These are phyloP conservation scores for Scaptomyza pallida DNA, from an alignment of 1,140 invertebrate genomes.

Conservation along the genomic window DNA sequence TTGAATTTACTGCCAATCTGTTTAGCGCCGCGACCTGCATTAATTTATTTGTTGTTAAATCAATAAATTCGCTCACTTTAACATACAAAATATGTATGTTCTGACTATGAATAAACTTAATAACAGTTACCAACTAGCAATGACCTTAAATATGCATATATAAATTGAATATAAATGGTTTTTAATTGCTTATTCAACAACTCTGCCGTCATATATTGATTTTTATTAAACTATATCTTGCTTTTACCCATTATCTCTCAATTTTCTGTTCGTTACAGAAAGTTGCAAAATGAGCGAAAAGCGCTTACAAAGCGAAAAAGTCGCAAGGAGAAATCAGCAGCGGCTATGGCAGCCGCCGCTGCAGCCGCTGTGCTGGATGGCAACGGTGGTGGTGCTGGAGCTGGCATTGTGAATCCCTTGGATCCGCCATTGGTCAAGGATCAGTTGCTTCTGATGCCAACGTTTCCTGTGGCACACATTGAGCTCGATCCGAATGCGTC, in stretches of 20 bases:
- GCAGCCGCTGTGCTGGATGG: slow-evolving; percentile 62
- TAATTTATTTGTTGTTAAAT: slow-evolving; percentile 53
- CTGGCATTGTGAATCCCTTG: slow-evolving; percentile 66
- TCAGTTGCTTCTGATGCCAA: slow-evolving; percentile 68
- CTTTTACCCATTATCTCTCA: not conserved
- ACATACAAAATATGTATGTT: not conserved
- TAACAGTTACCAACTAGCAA: not conserved
- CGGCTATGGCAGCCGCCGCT: slow-evolving; percentile 65
- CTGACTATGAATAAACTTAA: not conserved
- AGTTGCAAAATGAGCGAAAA: slow-evolving; percentile 76
- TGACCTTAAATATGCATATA: not conserved
- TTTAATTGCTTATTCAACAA: not conserved
- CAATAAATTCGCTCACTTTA: not conserved
- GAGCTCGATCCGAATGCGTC: slow-evolving; percentile 83
- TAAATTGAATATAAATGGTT: not conserved
- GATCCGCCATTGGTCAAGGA: slow-evolving; percentile 77
- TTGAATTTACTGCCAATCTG: slow-evolving; percentile 17
- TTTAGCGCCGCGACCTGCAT: slow-evolving; percentile 61
- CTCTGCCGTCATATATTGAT: not conserved
- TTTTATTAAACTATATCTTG: not conserved
- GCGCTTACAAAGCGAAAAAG: slow-evolving; percentile 75
- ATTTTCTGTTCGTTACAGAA: slow-evolving; percentile 44
- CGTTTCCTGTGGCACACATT: slow-evolving; percentile 77
- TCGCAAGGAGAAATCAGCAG: slow-evolving; percentile 78
- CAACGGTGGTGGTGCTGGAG: slow-evolving; percentile 14